These are phyloP conservation scores for Anagyrus pseudococci DNA, from an alignment of 2,888 invertebrate genomes.

Conservation along the genomic window DNA sequence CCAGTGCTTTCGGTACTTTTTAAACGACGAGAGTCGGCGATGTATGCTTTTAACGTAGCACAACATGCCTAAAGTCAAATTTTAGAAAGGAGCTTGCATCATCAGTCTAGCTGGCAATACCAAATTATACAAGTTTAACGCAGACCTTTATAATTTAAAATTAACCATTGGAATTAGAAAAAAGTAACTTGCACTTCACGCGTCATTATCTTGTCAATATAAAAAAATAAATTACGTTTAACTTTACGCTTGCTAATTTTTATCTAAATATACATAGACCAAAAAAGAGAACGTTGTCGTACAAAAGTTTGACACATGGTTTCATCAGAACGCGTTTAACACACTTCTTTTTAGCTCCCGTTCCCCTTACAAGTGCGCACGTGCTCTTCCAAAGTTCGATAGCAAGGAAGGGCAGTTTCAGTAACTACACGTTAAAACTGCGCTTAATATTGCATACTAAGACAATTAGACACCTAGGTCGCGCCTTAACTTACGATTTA, in stretches of 20 bases:
- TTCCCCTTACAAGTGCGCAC: conserved; percentile 10
- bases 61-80: too few relatives aligned
- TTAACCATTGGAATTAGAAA: too few relatives aligned
- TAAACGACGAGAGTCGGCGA: too few relatives aligned
- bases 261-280: not conserved
- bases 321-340: conserved; percentile 6
- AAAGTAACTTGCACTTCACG: conserved; percentile 12
- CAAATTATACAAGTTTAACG: too few relatives aligned
- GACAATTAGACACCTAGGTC: conserved; percentile 35
- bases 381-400: conserved; percentile 9
- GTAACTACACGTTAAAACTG: conserved; percentile 31
- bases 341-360: not conserved
- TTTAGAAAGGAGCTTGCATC: too few relatives aligned
- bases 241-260: not conserved
- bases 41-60: not conserved
- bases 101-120: too few relatives aligned
- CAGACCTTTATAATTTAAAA: too few relatives aligned
- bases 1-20: too few relatives aligned
- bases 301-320: not conserved
- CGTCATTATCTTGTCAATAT: not conserved
- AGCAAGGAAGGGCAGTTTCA: conserved; percentile 22
- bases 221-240: conserved; percentile 12
- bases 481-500: conserved; percentile 24
- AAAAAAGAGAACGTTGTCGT: not conserved
- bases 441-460: conserved; percentile 37